Evolutionary conservation across 2,113 vertebrate genomes (phyloP).

Genomic region (Ahaetulla prasina): DNA sequence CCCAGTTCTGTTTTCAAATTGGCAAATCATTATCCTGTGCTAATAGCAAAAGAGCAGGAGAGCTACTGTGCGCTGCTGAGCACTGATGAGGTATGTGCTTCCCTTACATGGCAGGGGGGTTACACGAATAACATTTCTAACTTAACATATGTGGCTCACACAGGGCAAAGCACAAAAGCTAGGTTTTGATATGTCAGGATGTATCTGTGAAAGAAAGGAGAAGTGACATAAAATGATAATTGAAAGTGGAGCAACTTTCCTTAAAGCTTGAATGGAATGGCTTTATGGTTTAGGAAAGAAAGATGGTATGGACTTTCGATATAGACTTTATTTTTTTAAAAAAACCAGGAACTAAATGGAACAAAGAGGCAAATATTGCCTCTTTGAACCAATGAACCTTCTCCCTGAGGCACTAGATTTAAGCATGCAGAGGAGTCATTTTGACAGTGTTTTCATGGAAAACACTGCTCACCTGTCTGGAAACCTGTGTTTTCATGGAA

Average conservation of each 20-base stretch:
- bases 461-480: too few relatives aligned
- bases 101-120: neutral
- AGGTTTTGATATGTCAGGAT: neutral
- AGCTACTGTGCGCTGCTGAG: neutral
- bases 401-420: neutral
- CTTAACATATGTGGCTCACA: neutral
- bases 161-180: neutral
- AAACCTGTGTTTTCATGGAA: too few relatives aligned
- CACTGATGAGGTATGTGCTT: neutral
- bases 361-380: neutral
- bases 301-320: neutral
- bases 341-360: neutral
- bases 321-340: neutral
- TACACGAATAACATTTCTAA: neutral
- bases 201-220: neutral
- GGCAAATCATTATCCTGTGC: neutral
- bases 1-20: constrained; percentile 23
- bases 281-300: neutral
- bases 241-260: neutral
- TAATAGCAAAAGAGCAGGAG: neutral
- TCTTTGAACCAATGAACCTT: neutral
- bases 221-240: neutral
- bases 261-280: neutral
- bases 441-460: neutral
- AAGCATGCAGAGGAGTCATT: neutral